phyloP scores from a whole-genome alignment of 2,113 vertebrate species.

The Struthidea cinerea region DNA sequence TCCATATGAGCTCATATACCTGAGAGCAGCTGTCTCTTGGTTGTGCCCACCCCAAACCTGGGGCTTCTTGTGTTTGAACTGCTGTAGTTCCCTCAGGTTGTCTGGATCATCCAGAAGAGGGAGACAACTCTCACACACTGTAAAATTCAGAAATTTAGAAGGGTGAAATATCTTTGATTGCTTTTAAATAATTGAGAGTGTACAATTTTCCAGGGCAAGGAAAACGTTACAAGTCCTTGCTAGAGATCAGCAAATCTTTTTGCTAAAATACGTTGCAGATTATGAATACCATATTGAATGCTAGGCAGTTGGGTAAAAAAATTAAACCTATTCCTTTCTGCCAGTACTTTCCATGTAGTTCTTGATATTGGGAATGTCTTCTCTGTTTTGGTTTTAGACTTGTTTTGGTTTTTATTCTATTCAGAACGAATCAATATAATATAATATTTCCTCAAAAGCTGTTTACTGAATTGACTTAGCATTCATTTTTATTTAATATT shows the following conservation, averaged over 20 bases:
- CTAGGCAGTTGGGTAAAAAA: neutral
- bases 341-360: neutral
- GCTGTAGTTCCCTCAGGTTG: neutral
- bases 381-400: neutral
- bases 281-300: neutral
- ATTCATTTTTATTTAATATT: neutral
- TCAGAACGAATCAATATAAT: neutral
- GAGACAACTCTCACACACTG: neutral
- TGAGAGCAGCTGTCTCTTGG: neutral
- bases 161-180: neutral
- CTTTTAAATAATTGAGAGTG: neutral
- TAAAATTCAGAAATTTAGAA: neutral
- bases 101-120: neutral
- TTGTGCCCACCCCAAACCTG: neutral
- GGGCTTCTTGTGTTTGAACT: neutral
- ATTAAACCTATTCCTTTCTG: neutral
- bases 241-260: neutral
- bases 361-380: neutral
- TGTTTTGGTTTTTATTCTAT: neutral
- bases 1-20: neutral
- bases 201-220: neutral
- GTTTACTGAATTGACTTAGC: neutral
- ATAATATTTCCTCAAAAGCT: neutral
- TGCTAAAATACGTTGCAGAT: neutral
- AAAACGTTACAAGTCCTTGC: neutral